Evolutionary conservation across 2,888 invertebrate genomes (phyloP).

Genomic region (Ophioninae sp.): DNA sequence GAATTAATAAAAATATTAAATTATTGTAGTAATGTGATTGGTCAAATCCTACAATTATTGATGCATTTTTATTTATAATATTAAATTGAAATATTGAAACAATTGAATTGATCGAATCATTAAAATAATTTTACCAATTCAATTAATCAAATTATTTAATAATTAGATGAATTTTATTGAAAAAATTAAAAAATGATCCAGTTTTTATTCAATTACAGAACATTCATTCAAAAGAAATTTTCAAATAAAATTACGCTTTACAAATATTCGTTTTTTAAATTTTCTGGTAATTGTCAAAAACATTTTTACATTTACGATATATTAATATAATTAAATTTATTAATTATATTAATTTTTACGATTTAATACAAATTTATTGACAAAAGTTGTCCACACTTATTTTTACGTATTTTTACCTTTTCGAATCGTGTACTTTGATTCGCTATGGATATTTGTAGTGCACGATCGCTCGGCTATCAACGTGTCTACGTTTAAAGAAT

Average conservation of each 20-base stretch:
- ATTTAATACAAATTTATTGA: not conserved
- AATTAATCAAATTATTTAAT: too few species aligned
- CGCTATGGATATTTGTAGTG: conserved; percentile 17
- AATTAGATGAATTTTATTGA: too few species aligned
- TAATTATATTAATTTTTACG: not conserved
- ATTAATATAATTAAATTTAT: too few species aligned
- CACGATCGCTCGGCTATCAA: not conserved
- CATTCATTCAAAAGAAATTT: not conserved
- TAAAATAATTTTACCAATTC: too few species aligned
- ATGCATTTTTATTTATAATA: too few species aligned
- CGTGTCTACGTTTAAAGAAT: conserved; percentile 9
- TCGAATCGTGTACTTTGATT: conserved; percentile 3
- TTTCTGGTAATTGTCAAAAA: not conserved
- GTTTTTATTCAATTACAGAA: too few species aligned
- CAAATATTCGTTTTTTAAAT: not conserved
- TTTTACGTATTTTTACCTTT: conserved; percentile 18
- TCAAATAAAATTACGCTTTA: not conserved
- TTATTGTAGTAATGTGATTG: not conserved
- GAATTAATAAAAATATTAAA: not conserved
- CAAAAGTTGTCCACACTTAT: not conserved
- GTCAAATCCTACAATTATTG: too few species aligned
- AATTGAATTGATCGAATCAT: too few species aligned
- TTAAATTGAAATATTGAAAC: too few species aligned
- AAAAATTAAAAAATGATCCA: too few species aligned
- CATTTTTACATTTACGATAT: too few species aligned